Evolutionary conservation across 1,140 invertebrate genomes (phyloP), one percentile per base, ranked within the genome.

Genomic region (Microplitis mediator): DNA sequence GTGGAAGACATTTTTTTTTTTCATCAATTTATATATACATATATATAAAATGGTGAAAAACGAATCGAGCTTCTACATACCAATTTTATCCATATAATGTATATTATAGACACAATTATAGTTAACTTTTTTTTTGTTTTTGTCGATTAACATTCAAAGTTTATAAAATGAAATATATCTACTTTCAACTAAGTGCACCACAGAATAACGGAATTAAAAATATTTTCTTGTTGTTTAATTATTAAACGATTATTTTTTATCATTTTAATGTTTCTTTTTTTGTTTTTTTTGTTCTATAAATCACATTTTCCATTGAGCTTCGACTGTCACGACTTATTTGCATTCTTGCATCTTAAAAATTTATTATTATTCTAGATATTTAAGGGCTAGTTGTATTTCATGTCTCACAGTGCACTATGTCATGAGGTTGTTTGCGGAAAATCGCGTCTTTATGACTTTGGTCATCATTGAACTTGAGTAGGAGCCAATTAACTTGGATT

Each of bases 201-300:
- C 85, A 86, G 85, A 86, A 86, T 86, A 86, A 86, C 84, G 81
- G 77, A 85, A 80, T 63, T 75, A 76, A 77, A 65, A 72, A 39
- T 32, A 35, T 65, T 67, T 67, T 16, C 35, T 45, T 36, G 16
- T 64, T 65, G 4, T 72, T 67, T 64, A 36, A 39, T 23, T 23
- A 36, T 64, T 3, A 56, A 64, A 36, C 14, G 4, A 50, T 9
- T 51, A 74, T 64, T 54, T n/a, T 72, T 8, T 16, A 39, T 64
- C 54, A 61, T 62, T 51, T 73, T 50, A 66, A 64, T 58, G 56
- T 39, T 74, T 56, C 64, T n/a, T 50, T n/a, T 51, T 65, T 60
- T 62, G 60, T 45, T 54, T 31, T 74, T 75, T 50, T 56, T 63
- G 72, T 63, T 76, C 50, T 64, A 74, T 69, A 60, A 63, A 74